Percentiles rank a stretch among this genome's conserved stretches.
Conservation (phyloP, 2,888 invertebrate species). For the Nomada hirtipes region DNA sequence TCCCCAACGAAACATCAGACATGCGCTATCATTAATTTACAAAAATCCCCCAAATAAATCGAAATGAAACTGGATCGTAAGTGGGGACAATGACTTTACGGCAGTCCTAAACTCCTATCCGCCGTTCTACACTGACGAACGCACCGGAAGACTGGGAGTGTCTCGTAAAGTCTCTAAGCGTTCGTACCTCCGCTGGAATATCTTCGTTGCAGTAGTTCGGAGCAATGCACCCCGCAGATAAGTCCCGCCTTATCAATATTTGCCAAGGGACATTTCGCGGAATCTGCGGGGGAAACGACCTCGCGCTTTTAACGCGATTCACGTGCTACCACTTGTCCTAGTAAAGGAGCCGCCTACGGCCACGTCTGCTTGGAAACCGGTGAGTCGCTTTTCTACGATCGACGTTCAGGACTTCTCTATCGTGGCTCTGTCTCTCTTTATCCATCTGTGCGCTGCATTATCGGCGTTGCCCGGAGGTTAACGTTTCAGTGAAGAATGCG, state of each 20-base stretch:
- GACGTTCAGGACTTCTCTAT: conserved; percentile 37
- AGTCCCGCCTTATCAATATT: conserved; percentile 36
- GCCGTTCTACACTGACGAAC: too few species aligned
- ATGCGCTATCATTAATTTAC: too few species aligned
- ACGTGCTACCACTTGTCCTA: conserved; percentile 35
- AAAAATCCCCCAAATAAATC: too few species aligned
- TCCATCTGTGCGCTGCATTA: conserved; percentile 24
- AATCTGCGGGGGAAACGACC: not conserved
- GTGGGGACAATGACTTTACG: too few species aligned
- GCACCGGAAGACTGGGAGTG: not conserved
- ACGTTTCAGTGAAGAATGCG: conserved; percentile 46
- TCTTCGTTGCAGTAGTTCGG: not conserved
- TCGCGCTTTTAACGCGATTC: conserved; percentile 13
- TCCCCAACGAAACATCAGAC: too few species aligned
- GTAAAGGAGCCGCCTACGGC: conserved; percentile 53
- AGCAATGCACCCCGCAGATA: not conserved
- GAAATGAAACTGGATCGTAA: too few species aligned
- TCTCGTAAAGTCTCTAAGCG: conserved; percentile 43
- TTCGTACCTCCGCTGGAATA: not conserved
- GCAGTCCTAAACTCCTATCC: too few species aligned
- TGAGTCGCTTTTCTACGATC: conserved; percentile 65
- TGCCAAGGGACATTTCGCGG: conserved; percentile 18
- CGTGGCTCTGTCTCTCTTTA: not conserved
- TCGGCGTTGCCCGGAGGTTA: conserved; percentile 54
- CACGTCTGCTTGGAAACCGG: conserved; percentile 57